Base-by-base conservation (phyloP, 2,888 invertebrate species). In the Exephanes ischioxanthus region DNA sequence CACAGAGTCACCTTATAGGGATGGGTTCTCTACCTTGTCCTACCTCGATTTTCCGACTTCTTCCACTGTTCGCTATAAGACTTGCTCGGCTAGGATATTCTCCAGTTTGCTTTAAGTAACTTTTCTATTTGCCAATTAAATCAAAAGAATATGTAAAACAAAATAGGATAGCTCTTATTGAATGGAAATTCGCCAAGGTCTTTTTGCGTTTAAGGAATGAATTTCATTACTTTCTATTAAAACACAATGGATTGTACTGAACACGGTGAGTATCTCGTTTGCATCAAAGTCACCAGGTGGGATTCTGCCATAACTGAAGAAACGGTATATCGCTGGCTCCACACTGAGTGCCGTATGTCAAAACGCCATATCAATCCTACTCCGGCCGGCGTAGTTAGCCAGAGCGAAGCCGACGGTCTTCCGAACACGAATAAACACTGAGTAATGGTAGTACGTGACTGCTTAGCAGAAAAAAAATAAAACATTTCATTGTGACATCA, bases 1-100 rank as follows among this genome's bases (percentile, higher is more conserved):
- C 76, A 63, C 70, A 16, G 67, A 79, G 83, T 80, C 80, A 72
- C 85, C 83, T 83, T 85, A 63, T 83, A 72, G 58, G 41, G n/a
- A 73, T 67, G 67, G 30, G 45, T 67, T 71, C 76, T 37, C 76
- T 26, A 71, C 22, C 67, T 68, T 30, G 30, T 9, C 41, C 33
- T 48, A 19, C 41, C 55, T 14, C 33, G 30, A 16, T 73, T 48
- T 73, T n/a, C 73, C 61, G 19, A 33, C 9, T 66, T 66, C 53
- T n/a, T 61, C 45, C 33, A 67, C 33, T 53, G 33, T 67, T 37
- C 53, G 41, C 5, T 55, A 41, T n/a, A 19, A 51, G 45, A 41
- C 41, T 67, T 67, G 9, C 19, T 3, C 1, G 41, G n/a, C 9
- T 37, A 3, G 16, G 26, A 58, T 37, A 67, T 67, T 67, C 14